Evolutionary conservation across 1,140 invertebrate genomes (phyloP).

Genomic region (Eumeta japonica): DNA sequence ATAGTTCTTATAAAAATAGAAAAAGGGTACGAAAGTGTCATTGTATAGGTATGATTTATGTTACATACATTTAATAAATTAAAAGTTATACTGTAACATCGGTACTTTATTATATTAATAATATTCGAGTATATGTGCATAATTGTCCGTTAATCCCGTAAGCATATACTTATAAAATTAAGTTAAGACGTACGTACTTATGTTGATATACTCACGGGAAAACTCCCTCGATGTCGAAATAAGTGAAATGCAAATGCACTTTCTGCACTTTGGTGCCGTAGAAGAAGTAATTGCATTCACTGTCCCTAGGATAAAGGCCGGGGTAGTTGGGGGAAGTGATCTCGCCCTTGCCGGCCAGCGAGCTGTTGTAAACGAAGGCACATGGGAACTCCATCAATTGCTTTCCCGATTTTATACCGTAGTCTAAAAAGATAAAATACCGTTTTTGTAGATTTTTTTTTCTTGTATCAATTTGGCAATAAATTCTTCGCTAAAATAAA

Average conservation of each 20-base stretch:
- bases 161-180: too few species aligned
- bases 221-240: slow-evolving; percentile 91
- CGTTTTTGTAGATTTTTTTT: background rate
- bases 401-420: slow-evolving; percentile 74
- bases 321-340: slow-evolving; percentile 93
- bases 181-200: too few species aligned
- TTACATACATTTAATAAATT: too few species aligned
- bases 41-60: too few species aligned
- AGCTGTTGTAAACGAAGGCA: slow-evolving; percentile 81
- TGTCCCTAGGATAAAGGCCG: slow-evolving; percentile 86
- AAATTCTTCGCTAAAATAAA: background rate
- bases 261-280: slow-evolving; percentile 78
- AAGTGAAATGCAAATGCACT: slow-evolving; percentile 81
- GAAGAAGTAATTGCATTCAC: slow-evolving; percentile 95
- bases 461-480: background rate
- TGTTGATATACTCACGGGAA: slow-evolving; percentile 79
- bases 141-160: too few species aligned
- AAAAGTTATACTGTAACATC: too few species aligned
- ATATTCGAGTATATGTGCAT: too few species aligned
- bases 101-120: too few species aligned
- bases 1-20: too few species aligned
- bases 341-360: slow-evolving; percentile 70
- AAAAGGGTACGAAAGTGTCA: too few species aligned
- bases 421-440: slow-evolving; percentile 64
- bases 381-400: slow-evolving; percentile 74